Conservation (phyloP, 2,113 vertebrate species). For the Rhombomys opimus region DNA sequence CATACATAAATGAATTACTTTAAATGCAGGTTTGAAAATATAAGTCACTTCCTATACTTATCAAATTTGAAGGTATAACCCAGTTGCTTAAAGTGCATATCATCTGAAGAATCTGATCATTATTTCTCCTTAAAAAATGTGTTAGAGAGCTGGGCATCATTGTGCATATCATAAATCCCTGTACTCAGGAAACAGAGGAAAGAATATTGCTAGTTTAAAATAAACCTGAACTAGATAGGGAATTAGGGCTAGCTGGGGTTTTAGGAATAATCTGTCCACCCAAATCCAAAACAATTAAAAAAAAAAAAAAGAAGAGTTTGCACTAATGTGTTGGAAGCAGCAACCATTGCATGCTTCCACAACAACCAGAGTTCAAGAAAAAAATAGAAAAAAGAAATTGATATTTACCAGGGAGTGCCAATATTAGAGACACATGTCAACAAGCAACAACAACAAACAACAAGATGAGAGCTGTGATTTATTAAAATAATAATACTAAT, state of each 20-base stretch:
- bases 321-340: not conserved
- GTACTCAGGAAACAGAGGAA: not conserved
- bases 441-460: not conserved
- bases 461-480: not conserved
- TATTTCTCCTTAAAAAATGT: not conserved
- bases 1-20: not conserved
- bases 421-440: not conserved
- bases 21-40: conserved; percentile 18
- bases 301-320: not conserved
- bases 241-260: not conserved
- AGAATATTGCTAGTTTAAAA: too few species aligned
- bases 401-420: not conserved
- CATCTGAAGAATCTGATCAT: not conserved
- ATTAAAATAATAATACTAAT: too few species aligned
- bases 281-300: not conserved
- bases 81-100: not conserved
- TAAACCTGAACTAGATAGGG: not conserved
- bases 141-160: not conserved
- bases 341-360: fast-evolving
- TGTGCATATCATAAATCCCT: not conserved
- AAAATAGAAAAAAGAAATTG: not conserved
- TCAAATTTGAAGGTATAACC: not conserved
- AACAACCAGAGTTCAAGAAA: not conserved
- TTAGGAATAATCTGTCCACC: not conserved
- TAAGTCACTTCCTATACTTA: not conserved